Percentiles rank a stretch among this genome's conserved stretches.
phyloP scores from a whole-genome alignment of 2,888 invertebrate genomes.

The Drosophila anceps region DNA sequence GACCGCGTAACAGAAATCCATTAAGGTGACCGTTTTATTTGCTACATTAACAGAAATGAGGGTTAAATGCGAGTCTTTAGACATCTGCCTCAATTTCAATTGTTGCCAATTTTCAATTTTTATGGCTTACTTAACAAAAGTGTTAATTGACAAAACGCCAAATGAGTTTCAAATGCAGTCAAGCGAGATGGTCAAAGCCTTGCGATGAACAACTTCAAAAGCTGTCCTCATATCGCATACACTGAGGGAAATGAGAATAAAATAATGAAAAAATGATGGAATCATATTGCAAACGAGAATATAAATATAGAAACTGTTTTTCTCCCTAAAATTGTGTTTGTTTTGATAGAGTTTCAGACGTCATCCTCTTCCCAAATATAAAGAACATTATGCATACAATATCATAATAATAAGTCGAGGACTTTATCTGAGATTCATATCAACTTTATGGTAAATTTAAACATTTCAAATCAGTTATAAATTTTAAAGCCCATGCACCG shows the following conservation, averaged over 20 bases:
- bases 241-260: not conserved
- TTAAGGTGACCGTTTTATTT: conserved; percentile 81
- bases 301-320: not conserved
- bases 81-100: conserved; percentile 80
- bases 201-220: conserved; percentile 28
- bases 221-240: not conserved
- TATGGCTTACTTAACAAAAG: conserved; percentile 67
- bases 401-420: not conserved
- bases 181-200: conserved; percentile 51
- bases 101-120: conserved; percentile 34
- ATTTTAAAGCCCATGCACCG: not conserved
- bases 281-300: not conserved
- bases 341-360: not conserved
- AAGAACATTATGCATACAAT: not conserved
- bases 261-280: not conserved
- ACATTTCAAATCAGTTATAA: too few relatives aligned
- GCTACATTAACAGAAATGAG: conserved; percentile 79
- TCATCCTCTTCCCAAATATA: not conserved
- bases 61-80: conserved; percentile 82
- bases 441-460: not conserved
- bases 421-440: not conserved
- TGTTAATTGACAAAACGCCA: conserved; percentile 67
- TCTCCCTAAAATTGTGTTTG: not conserved
- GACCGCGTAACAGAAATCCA: conserved; percentile 79
- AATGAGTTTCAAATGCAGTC: conserved; percentile 58